Percentiles rank a stretch among this genome's conserved stretches.
Conservation (phyloP, 2,797 vertebrate species). For the Florisuga fusca region DNA sequence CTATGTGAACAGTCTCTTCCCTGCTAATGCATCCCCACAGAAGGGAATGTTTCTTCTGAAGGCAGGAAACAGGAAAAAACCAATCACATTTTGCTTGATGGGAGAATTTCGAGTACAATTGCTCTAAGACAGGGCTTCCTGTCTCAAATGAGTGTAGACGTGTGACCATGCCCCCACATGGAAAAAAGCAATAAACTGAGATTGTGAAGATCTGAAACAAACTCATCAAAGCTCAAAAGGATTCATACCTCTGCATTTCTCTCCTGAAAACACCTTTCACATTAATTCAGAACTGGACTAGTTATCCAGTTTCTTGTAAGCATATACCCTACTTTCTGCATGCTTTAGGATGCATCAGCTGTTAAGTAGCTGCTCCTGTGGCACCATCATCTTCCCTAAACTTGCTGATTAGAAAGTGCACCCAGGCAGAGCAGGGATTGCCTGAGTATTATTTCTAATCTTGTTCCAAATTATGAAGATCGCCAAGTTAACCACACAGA, state of each 20-base stretch:
- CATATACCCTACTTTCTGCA: neutral
- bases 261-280: neutral
- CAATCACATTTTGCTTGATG: conserved; percentile 15
- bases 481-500: neutral
- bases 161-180: neutral
- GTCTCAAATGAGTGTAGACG: neutral
- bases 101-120: conserved; percentile 9
- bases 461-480: neutral
- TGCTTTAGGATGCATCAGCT: neutral
- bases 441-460: neutral
- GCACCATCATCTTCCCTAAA: neutral
- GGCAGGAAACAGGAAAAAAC: neutral
- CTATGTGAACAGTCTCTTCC: neutral
- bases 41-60: neutral
- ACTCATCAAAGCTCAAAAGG: neutral
- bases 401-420: neutral
- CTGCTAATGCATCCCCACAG: neutral
- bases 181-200: neutral
- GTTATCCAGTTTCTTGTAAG: neutral
- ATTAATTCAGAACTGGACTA: neutral
- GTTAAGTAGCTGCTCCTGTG: conserved; percentile 3
- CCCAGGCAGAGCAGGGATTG: neutral
- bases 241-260: neutral
- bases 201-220: neutral
- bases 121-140: neutral